These are phyloP conservation scores for Rotaria macrura DNA, from an alignment of 2,888 invertebrate genomes.

Conservation along the genomic window DNA sequence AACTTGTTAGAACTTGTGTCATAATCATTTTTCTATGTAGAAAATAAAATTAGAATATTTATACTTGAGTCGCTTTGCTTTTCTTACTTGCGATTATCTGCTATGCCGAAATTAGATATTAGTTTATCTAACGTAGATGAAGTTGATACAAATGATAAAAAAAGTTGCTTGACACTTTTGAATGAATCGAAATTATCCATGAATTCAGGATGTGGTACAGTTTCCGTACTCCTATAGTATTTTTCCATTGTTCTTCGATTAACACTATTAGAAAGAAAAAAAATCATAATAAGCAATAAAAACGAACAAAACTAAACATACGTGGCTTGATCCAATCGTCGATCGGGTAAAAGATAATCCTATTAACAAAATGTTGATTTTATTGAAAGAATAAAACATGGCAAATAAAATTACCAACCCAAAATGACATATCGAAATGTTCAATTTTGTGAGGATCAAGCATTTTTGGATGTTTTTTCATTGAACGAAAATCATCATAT, in stretches of 20 bases:
- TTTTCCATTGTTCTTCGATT: neutral
- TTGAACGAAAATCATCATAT: constrained; percentile 5
- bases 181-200: neutral
- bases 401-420: neutral
- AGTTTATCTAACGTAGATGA: neutral
- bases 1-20: neutral
- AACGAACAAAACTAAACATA: neutral
- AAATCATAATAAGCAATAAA: neutral
- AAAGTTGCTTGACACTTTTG: neutral
- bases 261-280: neutral
- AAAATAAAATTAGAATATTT: neutral
- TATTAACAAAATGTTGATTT: neutral
- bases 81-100: neutral
- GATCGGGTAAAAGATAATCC: constrained; percentile 13
- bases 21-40: neutral
- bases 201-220: constrained; percentile 16
- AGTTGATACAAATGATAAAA: neutral
- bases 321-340: neutral
- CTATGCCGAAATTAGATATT: neutral
- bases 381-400: neutral
- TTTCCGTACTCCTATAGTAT: neutral
- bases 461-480: neutral
- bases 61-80: neutral
- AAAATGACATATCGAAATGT: neutral
- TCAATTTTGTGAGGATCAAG: neutral